A percentile compares a stretch with the other conserved stretches of the same genome.
Conservation (phyloP, 2,797 vertebrate species). For the Aulostomus chinensis region DNA sequence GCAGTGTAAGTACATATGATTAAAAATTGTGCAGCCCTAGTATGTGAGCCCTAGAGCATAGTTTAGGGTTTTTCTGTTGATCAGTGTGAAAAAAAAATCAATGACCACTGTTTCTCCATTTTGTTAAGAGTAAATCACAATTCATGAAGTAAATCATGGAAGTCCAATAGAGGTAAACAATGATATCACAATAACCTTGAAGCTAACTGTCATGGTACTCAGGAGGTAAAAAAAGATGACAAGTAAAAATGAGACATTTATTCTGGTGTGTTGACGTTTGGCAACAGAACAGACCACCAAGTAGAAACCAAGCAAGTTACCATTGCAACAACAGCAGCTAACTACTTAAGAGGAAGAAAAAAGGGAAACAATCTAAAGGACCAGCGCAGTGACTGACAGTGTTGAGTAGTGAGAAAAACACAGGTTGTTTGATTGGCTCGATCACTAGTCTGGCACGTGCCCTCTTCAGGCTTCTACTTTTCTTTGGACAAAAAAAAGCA, state of each 20-base stretch:
- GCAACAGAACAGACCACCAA: too few relatives aligned
- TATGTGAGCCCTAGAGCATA: too few relatives aligned
- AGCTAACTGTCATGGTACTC: not conserved
- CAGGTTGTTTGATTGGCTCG: too few relatives aligned
- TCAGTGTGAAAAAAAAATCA: not conserved
- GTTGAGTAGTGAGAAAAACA: too few relatives aligned
- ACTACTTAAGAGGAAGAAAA: not conserved
- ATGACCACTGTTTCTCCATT: too few relatives aligned
- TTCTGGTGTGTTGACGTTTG: not conserved
- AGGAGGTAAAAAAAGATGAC: not conserved
- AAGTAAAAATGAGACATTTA: not conserved
- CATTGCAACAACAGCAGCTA: not conserved
- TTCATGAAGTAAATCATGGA: too few relatives aligned
- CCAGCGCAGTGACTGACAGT: too few relatives aligned
- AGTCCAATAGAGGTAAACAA: not conserved
- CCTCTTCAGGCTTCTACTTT: not conserved
- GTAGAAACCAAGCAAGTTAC: not conserved
- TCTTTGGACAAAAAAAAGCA: too few relatives aligned
- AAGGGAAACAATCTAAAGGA: too few relatives aligned
- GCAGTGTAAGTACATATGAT: too few relatives aligned
- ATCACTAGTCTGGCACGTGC: not conserved
- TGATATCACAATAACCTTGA: not conserved
- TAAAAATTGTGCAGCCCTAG: too few relatives aligned
- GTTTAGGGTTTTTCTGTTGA: constrained; percentile 1
- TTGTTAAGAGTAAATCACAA: not conserved